Base-by-base conservation (phyloP, 1,140 invertebrate genomes). In the Nixonia krombeini region DNA sequence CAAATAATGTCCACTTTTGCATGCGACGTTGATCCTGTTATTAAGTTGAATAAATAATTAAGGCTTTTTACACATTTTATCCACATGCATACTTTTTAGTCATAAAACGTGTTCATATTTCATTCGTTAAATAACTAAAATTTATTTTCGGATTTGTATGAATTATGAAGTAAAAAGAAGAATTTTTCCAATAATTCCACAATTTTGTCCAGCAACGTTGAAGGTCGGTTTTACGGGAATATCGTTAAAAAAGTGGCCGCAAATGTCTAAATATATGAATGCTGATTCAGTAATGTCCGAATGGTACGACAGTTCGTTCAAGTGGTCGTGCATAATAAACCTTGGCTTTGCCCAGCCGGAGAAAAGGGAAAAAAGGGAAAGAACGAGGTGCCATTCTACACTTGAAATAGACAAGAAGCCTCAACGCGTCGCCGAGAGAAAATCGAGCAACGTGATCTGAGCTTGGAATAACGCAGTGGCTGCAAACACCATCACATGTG, bases 311-410 rank as follows among this genome's bases (percentile, higher is more conserved):
- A 13, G 9, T 45, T 12, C 42, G 25, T 45, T 44, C 7, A 29
- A 42, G 5, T 25, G 9, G 18, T 9, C 18, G 23, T 28, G 25
- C 42, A 45, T 29, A 45, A 45, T 45, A 29, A 45, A 45, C 42
- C 42, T 45, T 45, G 42, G 42, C 42, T 45, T 45, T 45, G 42
- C 26, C 25, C 17, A 28, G 15, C n/a, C 9, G 10, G n/a, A 8
- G 15, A 12, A 28, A 45, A 45, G 16, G 6, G 12, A 6, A 40
- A 40, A 40, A 9, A 31, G 10, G 29, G 29, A 8, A 40, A 18
- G 13, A 40, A 40, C 16, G 37, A 18, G 7, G 17, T 21, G 37
- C 18, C 16, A 2, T 40, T 15, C 37, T 40, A 40, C 16, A 40
- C 37, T 40, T 40, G 15, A 21, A 40, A 40, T 40, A 21, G 17